Base-by-base conservation (phyloP, 1,140 invertebrate genomes). In the Leptestheria dahalacensis region DNA sequence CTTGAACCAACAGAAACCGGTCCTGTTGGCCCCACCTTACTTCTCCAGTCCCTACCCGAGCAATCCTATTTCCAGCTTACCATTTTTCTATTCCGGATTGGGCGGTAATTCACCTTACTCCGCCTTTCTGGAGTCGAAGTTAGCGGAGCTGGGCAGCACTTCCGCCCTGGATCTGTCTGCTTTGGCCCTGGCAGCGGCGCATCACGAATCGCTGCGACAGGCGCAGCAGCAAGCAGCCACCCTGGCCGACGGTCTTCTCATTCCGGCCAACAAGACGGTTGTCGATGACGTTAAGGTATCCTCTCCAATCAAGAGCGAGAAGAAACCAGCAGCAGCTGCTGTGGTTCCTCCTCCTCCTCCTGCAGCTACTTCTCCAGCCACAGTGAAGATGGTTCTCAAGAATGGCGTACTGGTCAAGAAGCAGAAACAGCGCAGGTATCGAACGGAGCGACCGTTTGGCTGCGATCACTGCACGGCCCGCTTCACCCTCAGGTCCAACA, bases 401-500 rank as follows among this genome's bases (percentile, higher is more conserved):
- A 91, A 91, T 61, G 88, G 88, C 0, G 82, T 89, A 1, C 70
- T 91, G 0, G 88, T 91, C 79, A 87, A 86, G 0, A 91, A 91
- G 65, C 88, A 91, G 62, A 93, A 93, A 67, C 90, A 92, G 69
- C 73, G 88, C 26, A 77, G 89, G 49, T 93, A 92, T 67, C 78
- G 90, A 54, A 93, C 89, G n/a, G 89, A 92, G 69, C 77, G 89
- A 21, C 89, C 89, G 0, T 92, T 91, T 67, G 82, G 82, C 1
- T 94, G 91, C 70, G 86, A 87, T 41, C 85, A 90, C 65, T 93
- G 91, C 68, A 83, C 86, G 0, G 88, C 89, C 0, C 77, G 86
- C 51, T 95, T 95, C 66, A 93, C 90, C 0, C 70, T 94, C 0
- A 78, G 89, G 6, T 91, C 88, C 6, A 93, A 93, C 66, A 93